Evolutionary conservation across 2,797 vertebrate genomes (phyloP).

Genomic region (Pangasius sanitwongsei): DNA sequence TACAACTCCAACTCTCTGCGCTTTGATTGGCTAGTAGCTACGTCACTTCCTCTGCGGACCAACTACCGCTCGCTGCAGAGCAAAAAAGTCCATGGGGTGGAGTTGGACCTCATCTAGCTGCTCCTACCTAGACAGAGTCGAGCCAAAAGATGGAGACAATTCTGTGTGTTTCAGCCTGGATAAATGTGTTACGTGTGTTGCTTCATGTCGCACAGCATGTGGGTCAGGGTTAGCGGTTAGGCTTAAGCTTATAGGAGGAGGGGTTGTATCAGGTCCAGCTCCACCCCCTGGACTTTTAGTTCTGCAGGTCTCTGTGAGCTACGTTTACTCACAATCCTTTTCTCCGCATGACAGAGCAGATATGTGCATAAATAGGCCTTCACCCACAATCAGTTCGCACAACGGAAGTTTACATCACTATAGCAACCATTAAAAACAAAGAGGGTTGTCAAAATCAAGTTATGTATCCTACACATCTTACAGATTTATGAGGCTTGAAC

Average conservation of each 20-base stretch:
- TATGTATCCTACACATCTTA: neutral
- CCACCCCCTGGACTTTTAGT: neutral
- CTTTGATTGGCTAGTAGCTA: neutral
- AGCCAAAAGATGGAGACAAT: neutral
- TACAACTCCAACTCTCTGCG: neutral
- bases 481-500: neutral
- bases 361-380: no score
- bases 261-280: neutral
- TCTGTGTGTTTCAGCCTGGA: neutral
- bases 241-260: neutral
- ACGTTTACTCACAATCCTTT: neutral
- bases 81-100: neutral
- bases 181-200: neutral
- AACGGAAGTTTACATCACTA: neutral
- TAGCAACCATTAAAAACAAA: neutral
- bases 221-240: neutral
- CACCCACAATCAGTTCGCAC: neutral
- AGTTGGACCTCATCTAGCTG: neutral
- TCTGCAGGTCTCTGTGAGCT: neutral
- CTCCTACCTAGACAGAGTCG: neutral
- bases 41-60: neutral
- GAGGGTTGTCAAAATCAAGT: neutral
- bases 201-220: neutral
- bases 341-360: neutral
- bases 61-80: neutral